Percentiles rank a stretch among this genome's conserved stretches.
These are phyloP conservation scores for Atethmia centrago DNA, from an alignment of 2,888 invertebrate genomes.

Conservation along the genomic window DNA sequence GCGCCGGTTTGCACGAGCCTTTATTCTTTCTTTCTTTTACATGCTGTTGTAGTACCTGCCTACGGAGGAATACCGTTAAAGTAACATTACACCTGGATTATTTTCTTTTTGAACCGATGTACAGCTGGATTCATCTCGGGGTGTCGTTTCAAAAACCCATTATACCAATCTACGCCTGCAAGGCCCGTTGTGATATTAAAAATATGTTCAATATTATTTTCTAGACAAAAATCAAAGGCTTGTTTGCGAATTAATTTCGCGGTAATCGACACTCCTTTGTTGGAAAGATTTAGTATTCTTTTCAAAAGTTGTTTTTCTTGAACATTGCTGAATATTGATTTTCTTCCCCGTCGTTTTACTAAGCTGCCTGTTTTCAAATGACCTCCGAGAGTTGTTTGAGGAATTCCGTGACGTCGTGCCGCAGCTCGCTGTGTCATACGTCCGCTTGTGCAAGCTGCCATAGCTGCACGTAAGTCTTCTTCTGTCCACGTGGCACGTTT, in stretches of 20 bases:
- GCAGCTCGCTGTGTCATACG: not conserved
- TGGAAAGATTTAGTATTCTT: not conserved
- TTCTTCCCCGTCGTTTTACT: not conserved
- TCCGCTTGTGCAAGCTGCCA: not conserved
- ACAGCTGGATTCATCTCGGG: not conserved
- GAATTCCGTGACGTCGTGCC: not conserved
- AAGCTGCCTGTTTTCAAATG: slow-evolving; percentile 1
- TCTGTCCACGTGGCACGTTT: too few species aligned
- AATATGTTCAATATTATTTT: not conserved
- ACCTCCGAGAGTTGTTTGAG: not conserved
- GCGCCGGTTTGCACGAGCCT: too few species aligned
- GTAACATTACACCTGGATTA: too few species aligned
- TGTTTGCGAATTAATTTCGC: slow-evolving; percentile 17
- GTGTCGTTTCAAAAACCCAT: too few species aligned
- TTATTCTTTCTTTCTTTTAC: too few species aligned
- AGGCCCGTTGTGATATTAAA: not conserved
- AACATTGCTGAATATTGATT: not conserved
- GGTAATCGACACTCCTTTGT: not conserved
- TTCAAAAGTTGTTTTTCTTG: slow-evolving; percentile 1
- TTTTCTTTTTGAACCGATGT: not conserved
- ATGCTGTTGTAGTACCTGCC: too few species aligned
- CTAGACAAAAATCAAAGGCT: slow-evolving; percentile 18
- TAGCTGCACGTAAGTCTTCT: not conserved
- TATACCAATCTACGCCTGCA: slow-evolving; percentile 24
- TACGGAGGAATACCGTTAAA: too few species aligned